phyloP scores from a whole-genome alignment of 92 coral and sea anemone genomes.

The Phenganax stokvisi region DNA sequence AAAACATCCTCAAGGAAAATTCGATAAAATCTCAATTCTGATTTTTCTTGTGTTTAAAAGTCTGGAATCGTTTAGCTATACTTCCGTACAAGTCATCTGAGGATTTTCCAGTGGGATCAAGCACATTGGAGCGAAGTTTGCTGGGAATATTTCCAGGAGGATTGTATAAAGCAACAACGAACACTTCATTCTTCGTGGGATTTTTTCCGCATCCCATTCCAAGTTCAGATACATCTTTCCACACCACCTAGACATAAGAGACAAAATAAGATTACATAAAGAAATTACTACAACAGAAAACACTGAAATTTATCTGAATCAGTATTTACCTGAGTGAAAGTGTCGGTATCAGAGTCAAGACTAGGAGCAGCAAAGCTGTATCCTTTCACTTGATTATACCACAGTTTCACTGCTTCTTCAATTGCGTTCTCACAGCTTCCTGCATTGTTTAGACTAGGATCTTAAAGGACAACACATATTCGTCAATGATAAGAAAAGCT shows the following conservation, averaged over 20 bases:
- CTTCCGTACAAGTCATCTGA: constrained; percentile 70
- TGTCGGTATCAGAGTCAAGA: constrained; percentile 59
- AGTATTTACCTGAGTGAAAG: constrained; percentile 56
- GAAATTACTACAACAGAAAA: neutral
- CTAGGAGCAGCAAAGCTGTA: constrained; percentile 92
- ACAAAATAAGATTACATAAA: neutral
- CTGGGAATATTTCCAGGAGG: constrained; percentile 76
- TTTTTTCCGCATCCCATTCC: constrained; percentile 97
- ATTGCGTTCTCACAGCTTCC: constrained; percentile 81
- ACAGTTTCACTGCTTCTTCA: constrained; percentile 68
- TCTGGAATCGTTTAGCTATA: constrained; percentile 34
- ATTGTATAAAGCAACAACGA: constrained; percentile 84
- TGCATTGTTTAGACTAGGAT: constrained; percentile 21
- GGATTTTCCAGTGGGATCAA: constrained; percentile 61
- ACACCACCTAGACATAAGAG: constrained; percentile 58
- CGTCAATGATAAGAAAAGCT: neutral
- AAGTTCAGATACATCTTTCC: constrained; percentile 70
- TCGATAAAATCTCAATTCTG: neutral
- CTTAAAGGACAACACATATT: neutral
- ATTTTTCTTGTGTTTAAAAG: neutral
- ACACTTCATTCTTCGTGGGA: constrained; percentile 80
- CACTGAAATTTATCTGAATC: neutral
- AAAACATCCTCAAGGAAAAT: too few species aligned
- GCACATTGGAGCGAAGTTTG: constrained; percentile 64
- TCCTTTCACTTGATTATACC: constrained; percentile 78